Conservation (phyloP, 2,113 vertebrate species). For the Nymphicus hollandicus region DNA sequence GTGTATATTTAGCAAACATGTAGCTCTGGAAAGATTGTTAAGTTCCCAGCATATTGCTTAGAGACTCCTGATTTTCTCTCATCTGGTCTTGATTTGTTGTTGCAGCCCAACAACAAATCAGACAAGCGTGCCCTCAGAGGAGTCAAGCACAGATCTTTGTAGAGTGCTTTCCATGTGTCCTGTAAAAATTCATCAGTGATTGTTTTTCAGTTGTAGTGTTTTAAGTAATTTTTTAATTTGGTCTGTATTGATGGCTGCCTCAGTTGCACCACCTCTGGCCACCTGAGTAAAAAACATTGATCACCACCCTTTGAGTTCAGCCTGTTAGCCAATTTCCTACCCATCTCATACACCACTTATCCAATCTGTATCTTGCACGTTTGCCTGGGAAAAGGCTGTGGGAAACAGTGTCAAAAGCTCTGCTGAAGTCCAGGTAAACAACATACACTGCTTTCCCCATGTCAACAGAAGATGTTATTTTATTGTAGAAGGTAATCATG, state of each 20-base stretch:
- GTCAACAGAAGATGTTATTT: background rate
- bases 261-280: background rate
- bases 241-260: background rate
- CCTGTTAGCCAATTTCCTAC: background rate
- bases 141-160: background rate
- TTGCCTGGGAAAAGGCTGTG: background rate
- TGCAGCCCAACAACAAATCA: background rate
- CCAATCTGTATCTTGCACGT: background rate
- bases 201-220: background rate
- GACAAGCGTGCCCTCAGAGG: background rate
- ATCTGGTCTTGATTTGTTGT: background rate
- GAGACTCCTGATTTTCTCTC: background rate
- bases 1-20: background rate
- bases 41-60: background rate
- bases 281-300: background rate
- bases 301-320: background rate
- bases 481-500: background rate
- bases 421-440: background rate
- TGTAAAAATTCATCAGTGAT: background rate
- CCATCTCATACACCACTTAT: background rate
- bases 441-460: background rate
- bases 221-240: background rate
- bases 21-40: background rate
- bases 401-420: background rate
- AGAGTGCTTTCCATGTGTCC: background rate